These are phyloP conservation scores for Coronaproctus castanopsis DNA, from an alignment of 2,888 invertebrate genomes.

Conservation along the genomic window DNA sequence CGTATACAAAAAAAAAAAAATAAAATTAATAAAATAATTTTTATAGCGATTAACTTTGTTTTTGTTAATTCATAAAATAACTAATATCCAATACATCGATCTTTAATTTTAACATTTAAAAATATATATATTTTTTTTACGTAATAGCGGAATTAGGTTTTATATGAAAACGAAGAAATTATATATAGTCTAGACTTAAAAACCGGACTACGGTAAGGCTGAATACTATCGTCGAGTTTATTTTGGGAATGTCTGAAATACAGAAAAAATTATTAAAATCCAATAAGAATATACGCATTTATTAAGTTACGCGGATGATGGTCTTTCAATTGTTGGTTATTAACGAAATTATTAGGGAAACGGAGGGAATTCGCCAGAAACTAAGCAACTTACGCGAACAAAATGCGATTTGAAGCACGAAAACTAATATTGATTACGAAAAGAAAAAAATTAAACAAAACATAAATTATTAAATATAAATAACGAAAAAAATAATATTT, in stretches of 20 bases:
- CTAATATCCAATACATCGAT: too few relatives aligned
- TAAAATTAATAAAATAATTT: neutral
- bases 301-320: too few relatives aligned
- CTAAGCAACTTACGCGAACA: too few relatives aligned
- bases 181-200: neutral
- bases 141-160: neutral
- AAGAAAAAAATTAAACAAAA: neutral
- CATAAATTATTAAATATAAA: neutral
- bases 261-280: neutral
- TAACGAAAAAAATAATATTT: neutral
- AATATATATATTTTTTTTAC: too few relatives aligned
- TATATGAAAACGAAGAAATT: neutral
- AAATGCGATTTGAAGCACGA: too few relatives aligned
- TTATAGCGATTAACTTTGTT: neutral
- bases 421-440: neutral
- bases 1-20: neutral
- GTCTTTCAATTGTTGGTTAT: too few relatives aligned
- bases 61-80: too few relatives aligned
- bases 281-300: neutral
- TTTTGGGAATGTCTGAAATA: neutral
- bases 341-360: too few relatives aligned
- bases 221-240: neutral
- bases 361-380: too few relatives aligned
- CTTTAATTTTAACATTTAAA: too few relatives aligned
- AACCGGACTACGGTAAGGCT: neutral